Base-by-base conservation (phyloP, 2,797 vertebrate species). In the Peromyscus attwateri region DNA sequence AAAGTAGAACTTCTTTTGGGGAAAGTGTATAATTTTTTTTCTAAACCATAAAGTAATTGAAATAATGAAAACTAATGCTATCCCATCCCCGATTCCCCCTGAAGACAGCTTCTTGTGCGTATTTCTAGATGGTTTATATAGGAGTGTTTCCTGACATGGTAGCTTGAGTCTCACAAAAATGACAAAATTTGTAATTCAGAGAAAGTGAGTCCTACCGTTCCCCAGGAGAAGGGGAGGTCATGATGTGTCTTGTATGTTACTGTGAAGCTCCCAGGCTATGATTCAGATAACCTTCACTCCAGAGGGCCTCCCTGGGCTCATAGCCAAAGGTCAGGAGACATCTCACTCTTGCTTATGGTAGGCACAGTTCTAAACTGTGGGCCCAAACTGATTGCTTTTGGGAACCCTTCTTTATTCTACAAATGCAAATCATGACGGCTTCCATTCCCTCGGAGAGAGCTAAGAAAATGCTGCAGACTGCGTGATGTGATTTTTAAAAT, bases 71-170 rank as follows among this genome's bases (percentile, higher is more conserved):
- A 66, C 23, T 49, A 52, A 57, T 25, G 87, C 31, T 60, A 49
- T 16, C 1, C 13, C 80, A 89, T 68, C 75, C 87, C 87, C 4
- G 31, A 0, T 62, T 96, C 17, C 57, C 17, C 83, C 37, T 34
- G 12, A 92, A 89, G 79, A 71, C 29, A 95, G 43, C 55, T 73
- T 93, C 68, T 91, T 80, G 29, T 55, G 17, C 8, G 5, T 64
- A 49, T 37, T 49, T 87, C 57, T 43, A 88, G 88, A 57, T 27
- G 46, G 10, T 64, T 46, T 46, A 1, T 23, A 13, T 46, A 6
- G 25, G 89, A 84, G 9, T 89, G 49, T 31, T 68, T 95, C 46
- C 62, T 95, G 73, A 85, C 19, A 13, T 17, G 0, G 79, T 85
- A 43, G 40, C 88, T 43, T 79, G 92, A 94, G 11, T 23, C 40